phyloP scores from a whole-genome alignment of 2,113 vertebrate species.

The Cyanoderma ruficeps region DNA sequence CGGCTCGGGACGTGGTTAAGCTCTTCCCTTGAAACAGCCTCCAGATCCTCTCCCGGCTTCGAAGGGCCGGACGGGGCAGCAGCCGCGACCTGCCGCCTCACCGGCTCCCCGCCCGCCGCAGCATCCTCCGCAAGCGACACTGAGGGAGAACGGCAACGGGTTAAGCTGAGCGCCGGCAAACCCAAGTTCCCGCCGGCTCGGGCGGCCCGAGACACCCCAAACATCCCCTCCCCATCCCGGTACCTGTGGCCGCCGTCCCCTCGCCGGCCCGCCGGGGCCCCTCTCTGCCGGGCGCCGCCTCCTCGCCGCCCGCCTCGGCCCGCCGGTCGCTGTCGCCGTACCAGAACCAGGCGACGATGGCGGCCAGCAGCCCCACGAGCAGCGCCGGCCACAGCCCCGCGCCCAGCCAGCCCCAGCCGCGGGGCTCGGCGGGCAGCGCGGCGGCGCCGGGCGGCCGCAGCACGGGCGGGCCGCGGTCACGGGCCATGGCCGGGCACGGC shows the following conservation, averaged over 20 bases:
- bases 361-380: constrained; percentile 48
- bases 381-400: constrained; percentile 37
- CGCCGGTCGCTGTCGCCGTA: neutral
- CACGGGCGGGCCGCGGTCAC: no score
- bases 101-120: neutral
- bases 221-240: neutral
- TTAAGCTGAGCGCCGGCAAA: neutral
- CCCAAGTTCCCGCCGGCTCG: rapidly evolving
- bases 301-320: neutral
- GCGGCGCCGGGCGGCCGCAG: no score
- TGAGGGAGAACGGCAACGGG: neutral
- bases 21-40: neutral
- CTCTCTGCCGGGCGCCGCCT: neutral
- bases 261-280: neutral
- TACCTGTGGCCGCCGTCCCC: neutral
- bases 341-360: constrained; percentile 62
- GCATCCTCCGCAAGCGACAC: neutral
- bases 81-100: neutral
- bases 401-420: neutral
- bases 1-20: neutral
- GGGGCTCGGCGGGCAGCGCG: neutral
- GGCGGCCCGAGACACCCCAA: neutral
- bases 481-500: no score
- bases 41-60: neutral
- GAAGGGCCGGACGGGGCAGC: neutral